phyloP scores from a whole-genome alignment of 2,888 invertebrate species.

The Chydorus sphaericus region DNA sequence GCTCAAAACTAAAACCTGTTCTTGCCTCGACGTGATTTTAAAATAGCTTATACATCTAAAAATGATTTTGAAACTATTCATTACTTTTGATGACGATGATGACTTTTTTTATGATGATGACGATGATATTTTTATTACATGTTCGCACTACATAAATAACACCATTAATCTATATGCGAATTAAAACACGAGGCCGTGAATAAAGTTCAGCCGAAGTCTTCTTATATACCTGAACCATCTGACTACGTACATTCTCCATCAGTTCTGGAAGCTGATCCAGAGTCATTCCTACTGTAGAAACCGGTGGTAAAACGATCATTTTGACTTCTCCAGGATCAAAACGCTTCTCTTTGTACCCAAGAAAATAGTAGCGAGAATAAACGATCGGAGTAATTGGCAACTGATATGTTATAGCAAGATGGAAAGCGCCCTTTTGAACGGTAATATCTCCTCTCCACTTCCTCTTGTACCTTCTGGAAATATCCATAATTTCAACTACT shows the following conservation, averaged over 20 bases:
- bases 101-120: too few relatives aligned
- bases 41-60: too few relatives aligned
- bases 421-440: conserved; percentile 96
- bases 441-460: conserved; percentile 67
- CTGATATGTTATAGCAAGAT: conserved; percentile 76
- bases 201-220: background rate
- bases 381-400: conserved; percentile 83
- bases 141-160: too few relatives aligned
- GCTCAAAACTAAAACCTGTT: too few relatives aligned
- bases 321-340: conserved; percentile 39
- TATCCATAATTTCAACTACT: conserved; percentile 69
- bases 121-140: too few relatives aligned
- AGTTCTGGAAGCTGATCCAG: conserved; percentile 3
- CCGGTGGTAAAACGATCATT: conserved; percentile 10
- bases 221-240: background rate
- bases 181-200: too few relatives aligned
- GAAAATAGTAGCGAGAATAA: conserved; percentile 70
- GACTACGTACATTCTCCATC: background rate
- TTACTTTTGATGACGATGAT: too few relatives aligned
- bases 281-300: conserved; percentile 9
- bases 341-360: conserved; percentile 52
- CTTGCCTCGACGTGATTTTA: too few relatives aligned
- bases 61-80: too few relatives aligned
- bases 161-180: too few relatives aligned
- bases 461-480: conserved; percentile 89